phyloP scores from a whole-genome alignment of 1,140 invertebrate species.

The Cotesia chilonis region DNA sequence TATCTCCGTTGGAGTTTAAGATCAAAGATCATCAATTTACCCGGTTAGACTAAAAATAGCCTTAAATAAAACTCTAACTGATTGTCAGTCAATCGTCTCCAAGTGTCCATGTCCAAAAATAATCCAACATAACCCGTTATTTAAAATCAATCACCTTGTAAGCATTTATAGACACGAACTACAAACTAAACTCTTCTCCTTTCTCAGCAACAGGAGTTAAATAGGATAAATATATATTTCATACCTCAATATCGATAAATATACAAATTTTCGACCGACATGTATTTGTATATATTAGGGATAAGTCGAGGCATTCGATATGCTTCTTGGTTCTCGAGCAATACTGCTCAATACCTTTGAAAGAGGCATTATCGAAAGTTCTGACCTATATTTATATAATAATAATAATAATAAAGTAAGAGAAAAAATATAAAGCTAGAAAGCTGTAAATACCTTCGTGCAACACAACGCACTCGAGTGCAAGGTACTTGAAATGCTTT shows the following conservation, averaged over 20 bases:
- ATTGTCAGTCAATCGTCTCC: no score
- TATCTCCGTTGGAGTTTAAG: no score
- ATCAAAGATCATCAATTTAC: no score
- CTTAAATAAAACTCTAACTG: no score
- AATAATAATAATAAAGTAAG: not conserved
- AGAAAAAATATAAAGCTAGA: conserved; percentile 21
- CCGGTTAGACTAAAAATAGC: no score
- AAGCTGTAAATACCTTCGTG: conserved; percentile 53
- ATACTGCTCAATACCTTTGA: not conserved
- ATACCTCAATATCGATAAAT: not conserved
- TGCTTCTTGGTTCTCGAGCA: not conserved
- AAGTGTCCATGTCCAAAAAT: no score
- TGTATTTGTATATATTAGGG: conserved; percentile 3
- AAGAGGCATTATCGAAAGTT: conserved; percentile 26
- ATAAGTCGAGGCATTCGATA: conserved; percentile 3
- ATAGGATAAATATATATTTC: not conserved
- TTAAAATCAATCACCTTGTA: no score
- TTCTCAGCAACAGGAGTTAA: no score
- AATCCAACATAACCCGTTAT: no score
- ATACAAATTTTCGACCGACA: not conserved
- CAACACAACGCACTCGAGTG: conserved; percentile 55
- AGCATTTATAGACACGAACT: no score
- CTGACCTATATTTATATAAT: conserved; percentile 1
- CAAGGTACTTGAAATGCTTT: conserved; percentile 59
- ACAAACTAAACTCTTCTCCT: no score